phyloP scores from a whole-genome alignment of 2,113 vertebrate species.

The Arvicanthis niloticus region DNA sequence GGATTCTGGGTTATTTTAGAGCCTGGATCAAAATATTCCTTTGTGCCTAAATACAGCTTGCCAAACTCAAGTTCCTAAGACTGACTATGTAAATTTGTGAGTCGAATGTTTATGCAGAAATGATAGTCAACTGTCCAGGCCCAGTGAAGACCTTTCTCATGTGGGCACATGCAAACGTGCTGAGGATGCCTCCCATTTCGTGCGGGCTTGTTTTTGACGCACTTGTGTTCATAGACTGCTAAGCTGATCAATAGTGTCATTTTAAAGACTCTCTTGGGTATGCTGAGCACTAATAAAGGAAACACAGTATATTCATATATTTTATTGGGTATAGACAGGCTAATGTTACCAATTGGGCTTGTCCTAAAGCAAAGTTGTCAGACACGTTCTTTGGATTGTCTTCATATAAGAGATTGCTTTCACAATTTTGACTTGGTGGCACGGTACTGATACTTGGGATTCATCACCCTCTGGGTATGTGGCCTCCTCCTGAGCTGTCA shows the following conservation, averaged over 20 bases:
- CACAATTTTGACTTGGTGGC: background rate
- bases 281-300: background rate
- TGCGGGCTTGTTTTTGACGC: fast-evolving
- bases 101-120: background rate
- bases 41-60: background rate
- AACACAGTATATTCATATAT: background rate
- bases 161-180: too few relatives aligned
- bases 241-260: background rate
- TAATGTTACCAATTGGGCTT: too few relatives aligned
- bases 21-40: background rate
- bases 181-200: background rate
- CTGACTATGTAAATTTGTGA: background rate
- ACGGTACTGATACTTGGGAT: background rate
- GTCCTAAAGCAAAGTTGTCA: background rate
- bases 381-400: background rate
- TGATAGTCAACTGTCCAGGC: background rate
- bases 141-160: background rate
- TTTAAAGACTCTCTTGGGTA: background rate
- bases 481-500: background rate
- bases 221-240: background rate
- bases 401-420: background rate
- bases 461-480: background rate
- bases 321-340: background rate
- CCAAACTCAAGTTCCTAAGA: background rate
- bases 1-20: background rate